These are phyloP conservation scores for Karalla daura DNA, from an alignment of 2,797 vertebrate genomes.

Conservation along the genomic window DNA sequence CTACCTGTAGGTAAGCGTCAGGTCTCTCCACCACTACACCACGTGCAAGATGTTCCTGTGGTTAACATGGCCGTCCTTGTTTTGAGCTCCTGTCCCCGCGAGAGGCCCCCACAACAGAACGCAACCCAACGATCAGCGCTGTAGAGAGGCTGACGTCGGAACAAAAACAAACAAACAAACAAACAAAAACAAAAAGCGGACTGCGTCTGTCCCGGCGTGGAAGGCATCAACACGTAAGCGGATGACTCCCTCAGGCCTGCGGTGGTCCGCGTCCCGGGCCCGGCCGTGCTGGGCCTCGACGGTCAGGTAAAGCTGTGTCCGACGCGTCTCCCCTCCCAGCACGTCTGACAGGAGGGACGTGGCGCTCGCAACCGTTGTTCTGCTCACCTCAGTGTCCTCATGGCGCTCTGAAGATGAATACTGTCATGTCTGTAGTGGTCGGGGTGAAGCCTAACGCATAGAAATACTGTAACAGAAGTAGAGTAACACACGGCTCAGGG, in stretches of 20 bases:
- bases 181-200: neutral
- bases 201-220: neutral
- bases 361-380: too few relatives aligned
- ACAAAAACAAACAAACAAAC: neutral
- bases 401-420: too few relatives aligned
- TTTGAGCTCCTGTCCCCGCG: conserved; percentile 1
- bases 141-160: neutral
- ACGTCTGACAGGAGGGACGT: too few relatives aligned
- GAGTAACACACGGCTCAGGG: too few relatives aligned
- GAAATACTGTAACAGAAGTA: too few relatives aligned
- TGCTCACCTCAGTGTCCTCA: too few relatives aligned
- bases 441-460: too few relatives aligned
- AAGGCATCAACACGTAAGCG: neutral
- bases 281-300: neutral
- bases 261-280: neutral
- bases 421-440: too few relatives aligned
- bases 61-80: conserved; percentile 79
- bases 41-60: conserved; percentile 79
- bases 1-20: conserved; percentile 6
- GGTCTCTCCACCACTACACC: conserved; percentile 65
- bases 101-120: neutral
- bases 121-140: neutral
- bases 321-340: too few relatives aligned
- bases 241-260: neutral
- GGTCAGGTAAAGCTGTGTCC: neutral